phyloP scores from a whole-genome alignment of 2,797 vertebrate genomes.

The Tenualosa ilisha region DNA sequence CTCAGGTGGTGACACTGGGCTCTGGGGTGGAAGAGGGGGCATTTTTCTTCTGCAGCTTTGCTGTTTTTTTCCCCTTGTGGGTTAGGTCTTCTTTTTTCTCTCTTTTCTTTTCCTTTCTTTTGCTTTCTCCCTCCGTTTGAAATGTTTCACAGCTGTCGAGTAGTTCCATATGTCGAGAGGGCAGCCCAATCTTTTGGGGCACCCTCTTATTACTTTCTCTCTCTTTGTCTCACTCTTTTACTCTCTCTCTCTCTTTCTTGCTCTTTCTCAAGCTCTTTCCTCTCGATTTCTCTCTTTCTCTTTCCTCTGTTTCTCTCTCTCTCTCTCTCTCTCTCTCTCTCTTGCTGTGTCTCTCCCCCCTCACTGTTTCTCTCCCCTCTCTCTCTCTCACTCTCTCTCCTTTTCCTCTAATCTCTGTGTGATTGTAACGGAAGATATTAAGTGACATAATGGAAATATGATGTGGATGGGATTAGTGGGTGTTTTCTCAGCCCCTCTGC shows the following conservation, averaged over 20 bases:
- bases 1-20: too few species aligned
- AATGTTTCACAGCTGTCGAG: slow-evolving; percentile 2
- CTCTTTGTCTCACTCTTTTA: slow-evolving; percentile 35
- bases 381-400: slow-evolving; percentile 38
- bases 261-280: slow-evolving; percentile 13
- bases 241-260: slow-evolving; percentile 6
- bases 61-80: background rate
- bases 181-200: background rate
- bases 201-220: slow-evolving; percentile 14
- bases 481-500: slow-evolving; percentile 43
- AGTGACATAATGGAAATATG: slow-evolving; percentile 69
- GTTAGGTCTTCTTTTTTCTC: background rate
- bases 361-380: slow-evolving; percentile 28
- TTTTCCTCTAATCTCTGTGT: slow-evolving; percentile 41
- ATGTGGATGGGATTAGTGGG: slow-evolving; percentile 59
- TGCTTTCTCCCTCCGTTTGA: background rate
- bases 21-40: too few species aligned
- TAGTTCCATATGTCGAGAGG: slow-evolving; percentile 11
- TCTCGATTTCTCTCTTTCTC: slow-evolving; percentile 21
- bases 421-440: slow-evolving; percentile 71
- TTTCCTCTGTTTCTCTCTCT: slow-evolving; percentile 4
- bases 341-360: slow-evolving; percentile 25
- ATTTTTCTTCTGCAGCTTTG: background rate
- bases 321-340: slow-evolving; percentile 28
- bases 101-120: background rate